Evolutionary conservation across 2,888 invertebrate genomes (phyloP).

Genomic region (Plagodis pulveraria): DNA sequence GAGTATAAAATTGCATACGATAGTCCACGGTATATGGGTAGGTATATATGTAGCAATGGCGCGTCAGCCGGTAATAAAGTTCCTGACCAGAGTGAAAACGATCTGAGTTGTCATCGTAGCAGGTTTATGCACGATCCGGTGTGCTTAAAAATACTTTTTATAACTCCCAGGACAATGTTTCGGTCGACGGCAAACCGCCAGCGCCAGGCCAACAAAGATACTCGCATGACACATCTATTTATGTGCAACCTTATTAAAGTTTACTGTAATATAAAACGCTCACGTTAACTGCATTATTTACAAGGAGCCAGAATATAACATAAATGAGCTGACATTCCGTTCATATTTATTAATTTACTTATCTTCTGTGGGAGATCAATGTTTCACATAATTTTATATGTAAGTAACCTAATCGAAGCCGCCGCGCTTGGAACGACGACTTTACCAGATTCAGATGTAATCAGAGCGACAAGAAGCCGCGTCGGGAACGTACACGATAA

Average conservation of each 20-base stretch:
- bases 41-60: conserved; percentile 30
- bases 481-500: conserved; percentile 71
- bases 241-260: conserved; percentile 32
- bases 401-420: conserved; percentile 72
- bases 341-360: conserved; percentile 54
- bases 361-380: conserved; percentile 61
- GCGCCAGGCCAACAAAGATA: conserved; percentile 47
- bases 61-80: conserved; percentile 60
- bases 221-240: conserved; percentile 43
- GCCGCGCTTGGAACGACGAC: conserved; percentile 69
- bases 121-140: conserved; percentile 61
- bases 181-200: conserved; percentile 31
- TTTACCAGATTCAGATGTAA: conserved; percentile 78
- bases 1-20: conserved; percentile 28
- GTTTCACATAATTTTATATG: conserved; percentile 72
- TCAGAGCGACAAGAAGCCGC: conserved; percentile 75
- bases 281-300: conserved; percentile 32
- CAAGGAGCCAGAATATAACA: conserved; percentile 43
- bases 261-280: conserved; percentile 38
- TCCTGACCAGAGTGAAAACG: conserved; percentile 64
- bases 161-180: conserved; percentile 45
- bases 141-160: conserved; percentile 65
- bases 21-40: conserved; percentile 20
- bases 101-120: conserved; percentile 70
- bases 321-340: conserved; percentile 42